These are phyloP conservation scores for Galaxea fascicularis DNA, from an alignment of 92 coral and sea anemone species.

Conservation along the genomic window DNA sequence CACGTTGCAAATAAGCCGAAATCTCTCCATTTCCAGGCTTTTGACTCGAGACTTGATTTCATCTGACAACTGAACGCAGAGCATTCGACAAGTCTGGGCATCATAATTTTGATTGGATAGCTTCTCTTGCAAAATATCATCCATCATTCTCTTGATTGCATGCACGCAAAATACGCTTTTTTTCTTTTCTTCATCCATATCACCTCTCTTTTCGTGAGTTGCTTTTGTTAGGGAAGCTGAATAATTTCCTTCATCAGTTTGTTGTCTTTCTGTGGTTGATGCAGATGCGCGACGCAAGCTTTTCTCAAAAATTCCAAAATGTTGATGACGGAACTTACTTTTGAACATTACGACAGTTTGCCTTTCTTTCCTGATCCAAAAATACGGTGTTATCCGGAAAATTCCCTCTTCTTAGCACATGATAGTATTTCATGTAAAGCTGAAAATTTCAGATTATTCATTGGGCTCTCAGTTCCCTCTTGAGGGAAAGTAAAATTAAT, in stretches of 20 bases:
- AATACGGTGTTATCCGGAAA: not conserved
- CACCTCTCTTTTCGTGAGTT: not conserved
- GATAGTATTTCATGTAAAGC: not conserved
- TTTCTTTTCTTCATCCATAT: conserved; percentile 12
- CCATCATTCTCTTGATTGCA: conserved; percentile 75
- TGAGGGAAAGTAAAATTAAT: not conserved
- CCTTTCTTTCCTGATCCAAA: not conserved
- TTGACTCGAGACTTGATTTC: conserved; percentile 78
- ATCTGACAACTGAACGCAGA: conserved; percentile 75
- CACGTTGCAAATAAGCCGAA: conserved; percentile 83
- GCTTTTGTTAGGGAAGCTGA: not conserved
- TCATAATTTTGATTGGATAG: conserved; percentile 62
- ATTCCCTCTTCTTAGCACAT: not conserved
- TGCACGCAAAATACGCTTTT: conserved; percentile 57
- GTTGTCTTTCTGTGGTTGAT: not conserved
- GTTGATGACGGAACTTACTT: conserved; percentile 42
- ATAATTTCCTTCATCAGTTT: not conserved
- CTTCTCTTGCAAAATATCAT: conserved; percentile 63
- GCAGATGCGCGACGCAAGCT: conserved; percentile 57
- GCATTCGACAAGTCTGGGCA: conserved; percentile 58
- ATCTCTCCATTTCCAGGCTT: conserved; percentile 76
- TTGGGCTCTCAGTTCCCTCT: not conserved
- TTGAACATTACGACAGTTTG: not conserved
- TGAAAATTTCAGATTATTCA: not conserved
- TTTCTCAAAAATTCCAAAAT: conserved; percentile 59